Conservation (phyloP, 2,797 vertebrate genomes). For the Brachyalestes nurse region DNA sequence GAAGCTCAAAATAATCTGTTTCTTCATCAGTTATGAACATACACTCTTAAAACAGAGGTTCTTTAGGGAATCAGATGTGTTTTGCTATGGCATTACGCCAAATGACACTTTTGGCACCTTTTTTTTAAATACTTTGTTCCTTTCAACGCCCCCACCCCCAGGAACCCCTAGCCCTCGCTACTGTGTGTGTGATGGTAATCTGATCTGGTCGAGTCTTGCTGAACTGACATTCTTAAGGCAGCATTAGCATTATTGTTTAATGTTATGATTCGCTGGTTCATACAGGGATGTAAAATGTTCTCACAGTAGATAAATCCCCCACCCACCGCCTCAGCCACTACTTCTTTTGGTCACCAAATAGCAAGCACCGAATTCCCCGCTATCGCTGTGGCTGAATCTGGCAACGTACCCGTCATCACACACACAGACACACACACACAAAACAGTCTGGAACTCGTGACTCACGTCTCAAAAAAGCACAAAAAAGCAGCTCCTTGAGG, state of each 20-base stretch:
- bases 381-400: slow-evolving; percentile 31
- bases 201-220: slow-evolving; percentile 1
- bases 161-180: background rate
- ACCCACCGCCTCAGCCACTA: background rate
- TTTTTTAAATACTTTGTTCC: background rate
- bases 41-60: background rate
- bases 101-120: background rate
- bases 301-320: background rate
- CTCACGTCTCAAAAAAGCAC: slow-evolving; percentile 30
- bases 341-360: slow-evolving; percentile 28
- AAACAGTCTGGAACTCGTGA: slow-evolving; percentile 27
- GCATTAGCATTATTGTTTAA: slow-evolving; percentile 25
- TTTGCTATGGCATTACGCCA: too few relatives aligned
- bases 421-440: slow-evolving; percentile 10
- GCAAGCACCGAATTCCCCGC: slow-evolving; percentile 22
- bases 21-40: background rate
- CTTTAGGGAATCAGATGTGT: too few relatives aligned
- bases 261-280: slow-evolving; percentile 32
- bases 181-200: slow-evolving; percentile 22
- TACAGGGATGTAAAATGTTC: background rate
- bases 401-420: slow-evolving; percentile 10
- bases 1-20: background rate
- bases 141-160: background rate
- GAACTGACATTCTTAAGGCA: slow-evolving; percentile 15
- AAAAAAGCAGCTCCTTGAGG: slow-evolving; percentile 7